A percentile compares a stretch with the other conserved stretches of the same genome.
phyloP scores from a whole-genome alignment of 64 coral and sea anemone genomes.

The Acropora tenuis region DNA sequence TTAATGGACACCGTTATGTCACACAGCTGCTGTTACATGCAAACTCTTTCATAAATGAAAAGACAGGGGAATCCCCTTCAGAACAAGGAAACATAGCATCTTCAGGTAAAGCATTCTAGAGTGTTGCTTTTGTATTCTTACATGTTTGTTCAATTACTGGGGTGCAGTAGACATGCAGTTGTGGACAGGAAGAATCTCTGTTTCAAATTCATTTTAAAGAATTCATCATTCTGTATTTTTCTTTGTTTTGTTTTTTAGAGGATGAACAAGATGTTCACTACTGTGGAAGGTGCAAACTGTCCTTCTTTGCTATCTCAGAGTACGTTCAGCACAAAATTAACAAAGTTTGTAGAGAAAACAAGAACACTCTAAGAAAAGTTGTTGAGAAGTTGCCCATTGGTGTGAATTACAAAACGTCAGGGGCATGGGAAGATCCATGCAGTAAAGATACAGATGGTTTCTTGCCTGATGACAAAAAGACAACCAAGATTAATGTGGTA shows the following conservation, averaged over 20 bases:
- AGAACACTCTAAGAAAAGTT: constrained; percentile 9
- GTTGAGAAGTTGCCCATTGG: neutral
- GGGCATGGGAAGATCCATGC: neutral
- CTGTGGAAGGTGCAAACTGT: constrained; percentile 88
- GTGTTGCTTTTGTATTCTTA: too few relatives aligned
- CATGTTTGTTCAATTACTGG: too few relatives aligned
- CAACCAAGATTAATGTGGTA: neutral
- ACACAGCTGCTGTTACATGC: too few relatives aligned
- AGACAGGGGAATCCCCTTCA: neutral
- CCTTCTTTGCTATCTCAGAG: constrained; percentile 75
- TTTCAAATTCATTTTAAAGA: too few relatives aligned
- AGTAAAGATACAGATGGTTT: neutral
- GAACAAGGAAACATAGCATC: neutral
- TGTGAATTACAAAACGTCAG: neutral
- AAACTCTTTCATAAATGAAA: neutral
- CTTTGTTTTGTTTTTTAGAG: constrained; percentile 37
- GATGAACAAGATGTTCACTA: constrained; percentile 97
- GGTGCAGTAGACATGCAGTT: too few relatives aligned
- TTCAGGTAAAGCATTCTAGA: neutral
- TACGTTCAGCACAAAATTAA: constrained; percentile 87
- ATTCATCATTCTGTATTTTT: too few relatives aligned
- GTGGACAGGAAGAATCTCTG: too few relatives aligned
- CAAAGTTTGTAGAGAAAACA: constrained; percentile 48
- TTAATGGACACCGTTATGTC: too few relatives aligned
- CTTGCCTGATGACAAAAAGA: neutral